Evolutionary conservation across 2,113 vertebrate genomes (phyloP), one percentile per base, ranked within the genome.

Genomic region (Cynoglossus semilaevis): DNA sequence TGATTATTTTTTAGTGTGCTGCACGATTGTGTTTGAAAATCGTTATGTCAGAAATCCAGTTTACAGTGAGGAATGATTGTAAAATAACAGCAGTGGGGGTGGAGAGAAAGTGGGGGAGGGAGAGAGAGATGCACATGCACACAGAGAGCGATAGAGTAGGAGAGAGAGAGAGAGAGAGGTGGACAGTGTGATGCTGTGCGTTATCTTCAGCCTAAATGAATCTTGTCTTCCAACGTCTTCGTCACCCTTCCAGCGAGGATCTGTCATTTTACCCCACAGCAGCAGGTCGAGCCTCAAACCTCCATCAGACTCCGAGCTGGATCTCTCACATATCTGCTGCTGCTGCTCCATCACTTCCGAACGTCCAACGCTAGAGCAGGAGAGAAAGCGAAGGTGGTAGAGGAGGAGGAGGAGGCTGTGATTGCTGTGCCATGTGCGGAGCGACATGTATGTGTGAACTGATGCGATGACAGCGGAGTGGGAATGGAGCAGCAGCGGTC

Each of bases 401-500:
- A 40, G 37, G 3, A 40, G 37, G 18, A 34, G 9, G 22, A 38
- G 37, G 37, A 56, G 72, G 9, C 63, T 50, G 65, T 11, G 59
- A 34, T 65, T 41, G 46, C 49, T 15, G 66, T 75, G 80, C 72
- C 82, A 87, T 89, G 81, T 85, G 84, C 71, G 55, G 45, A 72
- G 34, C 76, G 71, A 81, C 80, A 77, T 70, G 67, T 77, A 77
- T 83, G 72, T 17, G 70, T 84, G 73, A 76, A 72, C 76, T 79
- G 70, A 60, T 51, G 67, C 74, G 79, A 74, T 86, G 79, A 85
- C 75, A 73, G 79, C 48, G 45, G 56, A 55, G 59, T 41, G 38
- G 83, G 74, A 81, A 88, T 88, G 87, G 82, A 85, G 66, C 77
- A 59, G 65, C 52, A 74, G 76, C 72, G 74, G 70, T 84, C 74